phyloP scores from a whole-genome alignment of 2,888 invertebrate species.

The Campoletis raptor region DNA sequence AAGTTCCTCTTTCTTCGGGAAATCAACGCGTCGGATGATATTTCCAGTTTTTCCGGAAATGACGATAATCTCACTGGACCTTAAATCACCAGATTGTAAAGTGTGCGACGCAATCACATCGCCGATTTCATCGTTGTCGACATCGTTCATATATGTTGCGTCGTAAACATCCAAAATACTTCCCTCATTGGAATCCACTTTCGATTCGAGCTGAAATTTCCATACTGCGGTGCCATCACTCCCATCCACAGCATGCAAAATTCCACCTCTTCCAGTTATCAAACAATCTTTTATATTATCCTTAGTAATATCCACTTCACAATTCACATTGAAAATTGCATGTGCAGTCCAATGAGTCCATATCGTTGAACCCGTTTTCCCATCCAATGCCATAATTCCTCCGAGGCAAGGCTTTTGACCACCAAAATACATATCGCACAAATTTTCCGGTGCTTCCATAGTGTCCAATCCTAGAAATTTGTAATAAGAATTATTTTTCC shows the following conservation, averaged over 20 bases:
- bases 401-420: constrained; percentile 90
- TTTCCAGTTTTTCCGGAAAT: constrained; percentile 90
- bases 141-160: constrained; percentile 89
- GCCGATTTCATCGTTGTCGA: constrained; percentile 89
- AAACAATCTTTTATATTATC: constrained; percentile 91
- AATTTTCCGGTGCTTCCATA: constrained; percentile 85
- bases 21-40: constrained; percentile 87
- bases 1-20: constrained; percentile 89
- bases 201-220: constrained; percentile 85
- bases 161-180: constrained; percentile 88
- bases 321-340: constrained; percentile 91
- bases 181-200: constrained; percentile 65
- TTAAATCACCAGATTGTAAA: constrained; percentile 85
- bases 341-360: constrained; percentile 92
- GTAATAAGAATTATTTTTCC: constrained; percentile 13
- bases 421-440: constrained; percentile 89
- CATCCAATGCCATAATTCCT: constrained; percentile 91
- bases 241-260: constrained; percentile 89
- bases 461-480: constrained; percentile 78
- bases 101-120: constrained; percentile 91
- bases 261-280: constrained; percentile 90
- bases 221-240: constrained; percentile 89
- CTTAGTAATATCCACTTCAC: constrained; percentile 89
- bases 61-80: constrained; percentile 89
- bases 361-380: constrained; percentile 89